phyloP scores from a whole-genome alignment of 2,797 vertebrate genomes.

The Dermochelys coriacea region DNA sequence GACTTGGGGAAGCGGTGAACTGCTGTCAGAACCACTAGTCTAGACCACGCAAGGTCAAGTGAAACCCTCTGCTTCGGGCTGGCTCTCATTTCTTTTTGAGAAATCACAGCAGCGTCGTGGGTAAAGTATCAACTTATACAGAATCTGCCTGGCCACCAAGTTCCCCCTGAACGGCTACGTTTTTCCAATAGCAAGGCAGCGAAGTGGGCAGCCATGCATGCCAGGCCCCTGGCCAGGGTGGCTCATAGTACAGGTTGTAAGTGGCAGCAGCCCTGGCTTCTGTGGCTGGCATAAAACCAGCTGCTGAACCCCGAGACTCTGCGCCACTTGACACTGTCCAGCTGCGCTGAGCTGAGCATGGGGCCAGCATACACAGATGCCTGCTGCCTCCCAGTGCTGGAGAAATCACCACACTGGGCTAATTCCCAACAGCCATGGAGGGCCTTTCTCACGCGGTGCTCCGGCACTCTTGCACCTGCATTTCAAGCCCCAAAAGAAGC shows the following conservation, averaged over 20 bases:
- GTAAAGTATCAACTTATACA: too few relatives aligned
- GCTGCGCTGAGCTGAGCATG: not conserved
- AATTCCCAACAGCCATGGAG: too few relatives aligned
- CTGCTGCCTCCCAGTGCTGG: too few relatives aligned
- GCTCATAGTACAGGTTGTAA: not conserved
- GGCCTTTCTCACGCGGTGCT: too few relatives aligned
- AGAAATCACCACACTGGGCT: too few relatives aligned
- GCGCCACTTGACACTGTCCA: not conserved
- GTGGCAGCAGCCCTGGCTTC: not conserved
- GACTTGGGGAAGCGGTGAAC: not conserved
- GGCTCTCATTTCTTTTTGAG: not conserved
- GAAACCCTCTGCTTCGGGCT: not conserved
- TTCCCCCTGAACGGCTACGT: not conserved
- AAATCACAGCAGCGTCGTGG: not conserved
- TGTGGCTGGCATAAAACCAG: too few relatives aligned
- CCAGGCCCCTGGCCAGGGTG: not conserved
- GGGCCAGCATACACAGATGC: too few relatives aligned
- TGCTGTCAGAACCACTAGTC: not conserved
- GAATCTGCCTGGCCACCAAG: not conserved
- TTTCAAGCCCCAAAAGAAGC: not conserved
- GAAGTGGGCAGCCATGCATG: not conserved
- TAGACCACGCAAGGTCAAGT: not conserved
- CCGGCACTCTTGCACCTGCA: not conserved
- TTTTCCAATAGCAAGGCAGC: not conserved
- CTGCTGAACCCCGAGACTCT: not conserved